phyloP scores from a whole-genome alignment of 2,888 invertebrate species.

The Lomographa bimaculata region DNA sequence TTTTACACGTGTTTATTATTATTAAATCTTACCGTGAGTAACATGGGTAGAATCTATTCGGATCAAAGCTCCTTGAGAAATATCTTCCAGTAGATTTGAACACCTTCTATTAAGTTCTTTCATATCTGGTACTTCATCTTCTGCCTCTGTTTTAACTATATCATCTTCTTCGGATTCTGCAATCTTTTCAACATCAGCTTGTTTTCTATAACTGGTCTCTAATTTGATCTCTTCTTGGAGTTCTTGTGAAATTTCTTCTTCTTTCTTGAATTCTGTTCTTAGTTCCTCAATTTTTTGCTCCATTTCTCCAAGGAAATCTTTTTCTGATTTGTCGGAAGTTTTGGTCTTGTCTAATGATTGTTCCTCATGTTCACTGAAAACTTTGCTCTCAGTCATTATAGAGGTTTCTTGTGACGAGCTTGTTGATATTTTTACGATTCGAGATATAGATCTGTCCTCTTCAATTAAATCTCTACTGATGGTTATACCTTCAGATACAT shows the following conservation, averaged over 20 bases:
- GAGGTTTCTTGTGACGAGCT: constrained; percentile 75
- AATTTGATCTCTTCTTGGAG: neutral
- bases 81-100: constrained; percentile 77
- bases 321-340: constrained; percentile 51
- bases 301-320: constrained; percentile 57
- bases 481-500: constrained; percentile 69
- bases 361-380: constrained; percentile 67
- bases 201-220: neutral
- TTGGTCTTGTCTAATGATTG: constrained; percentile 44
- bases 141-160: constrained; percentile 31
- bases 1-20: no score
- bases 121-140: constrained; percentile 69
- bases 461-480: constrained; percentile 69
- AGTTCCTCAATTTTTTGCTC: constrained; percentile 56
- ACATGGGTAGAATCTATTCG: constrained; percentile 77
- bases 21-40: constrained; percentile 72
- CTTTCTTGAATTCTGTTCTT: constrained; percentile 54
- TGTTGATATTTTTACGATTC: constrained; percentile 56
- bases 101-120: constrained; percentile 76
- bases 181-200: neutral
- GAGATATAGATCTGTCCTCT: constrained; percentile 66
- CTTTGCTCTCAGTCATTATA: constrained; percentile 69
- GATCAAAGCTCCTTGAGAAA: constrained; percentile 77
- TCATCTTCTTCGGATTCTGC: constrained; percentile 7
- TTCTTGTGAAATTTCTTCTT: constrained; percentile 33